Conservation (phyloP, 2,888 invertebrate genomes). For the Drosophila mimetica region DNA sequence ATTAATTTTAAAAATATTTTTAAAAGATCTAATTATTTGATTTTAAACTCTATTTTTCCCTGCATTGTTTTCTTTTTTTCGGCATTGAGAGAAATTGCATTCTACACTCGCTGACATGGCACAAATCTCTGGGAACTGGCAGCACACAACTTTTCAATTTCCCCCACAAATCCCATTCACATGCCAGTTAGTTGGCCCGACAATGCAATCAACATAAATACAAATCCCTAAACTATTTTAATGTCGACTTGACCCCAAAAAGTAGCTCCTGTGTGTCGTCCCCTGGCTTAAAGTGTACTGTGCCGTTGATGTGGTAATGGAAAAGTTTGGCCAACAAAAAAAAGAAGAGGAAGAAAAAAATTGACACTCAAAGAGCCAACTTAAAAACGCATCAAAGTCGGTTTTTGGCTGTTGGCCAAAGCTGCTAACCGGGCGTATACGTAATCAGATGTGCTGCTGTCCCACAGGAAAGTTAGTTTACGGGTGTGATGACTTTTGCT, state of each 20-base stretch:
- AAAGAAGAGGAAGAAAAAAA: slow-evolving; percentile 28
- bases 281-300: slow-evolving; percentile 20
- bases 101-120: slow-evolving; percentile 42
- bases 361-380: slow-evolving; percentile 41
- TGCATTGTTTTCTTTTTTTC: background rate
- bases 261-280: slow-evolving; percentile 18
- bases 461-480: slow-evolving; percentile 31
- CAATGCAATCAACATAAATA: slow-evolving; percentile 80
- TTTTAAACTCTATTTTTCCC: background rate
- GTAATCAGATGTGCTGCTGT: slow-evolving; percentile 40
- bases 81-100: slow-evolving; percentile 62
- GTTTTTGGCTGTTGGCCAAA: slow-evolving; percentile 56
- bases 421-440: slow-evolving; percentile 58
- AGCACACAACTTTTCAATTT: slow-evolving; percentile 57
- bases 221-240: slow-evolving; percentile 80
- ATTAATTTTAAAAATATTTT: background rate
- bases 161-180: slow-evolving; percentile 68
- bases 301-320: slow-evolving; percentile 48
- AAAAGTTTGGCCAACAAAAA: slow-evolving; percentile 50
- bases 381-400: slow-evolving; percentile 63
- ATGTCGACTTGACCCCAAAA: slow-evolving; percentile 62
- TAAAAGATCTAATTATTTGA: background rate
- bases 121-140: slow-evolving; percentile 50
- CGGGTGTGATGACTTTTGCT: slow-evolving; percentile 20
- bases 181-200: slow-evolving; percentile 58